Evolutionary conservation across 2,797 vertebrate genomes (phyloP).

Genomic region (Cichlasoma orientale): DNA sequence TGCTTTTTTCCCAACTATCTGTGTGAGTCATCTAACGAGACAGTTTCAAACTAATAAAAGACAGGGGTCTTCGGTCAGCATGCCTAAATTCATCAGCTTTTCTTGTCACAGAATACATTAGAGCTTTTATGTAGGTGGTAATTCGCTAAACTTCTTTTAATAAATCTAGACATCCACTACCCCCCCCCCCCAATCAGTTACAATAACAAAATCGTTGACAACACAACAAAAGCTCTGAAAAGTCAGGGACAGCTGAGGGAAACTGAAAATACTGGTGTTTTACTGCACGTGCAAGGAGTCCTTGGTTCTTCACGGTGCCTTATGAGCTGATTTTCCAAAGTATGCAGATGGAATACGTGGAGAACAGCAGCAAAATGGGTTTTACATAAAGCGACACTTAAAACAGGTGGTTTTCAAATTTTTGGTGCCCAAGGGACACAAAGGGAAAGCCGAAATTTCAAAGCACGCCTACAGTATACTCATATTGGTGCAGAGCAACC

Average conservation of each 20-base stretch:
- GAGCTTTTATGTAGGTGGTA: constrained; percentile 15
- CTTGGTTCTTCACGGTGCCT: neutral
- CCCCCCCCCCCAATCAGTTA: neutral
- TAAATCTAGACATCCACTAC: constrained; percentile 28
- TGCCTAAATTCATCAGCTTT: neutral
- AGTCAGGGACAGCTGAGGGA: neutral
- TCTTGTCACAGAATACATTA: constrained; percentile 15
- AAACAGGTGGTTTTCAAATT: too few species aligned
- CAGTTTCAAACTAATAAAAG: neutral
- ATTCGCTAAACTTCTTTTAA: constrained; percentile 44
- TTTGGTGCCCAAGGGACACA: neutral
- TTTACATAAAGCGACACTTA: too few species aligned
- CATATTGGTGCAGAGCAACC: neutral
- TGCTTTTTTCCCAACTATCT: neutral
- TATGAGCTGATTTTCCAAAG: neutral
- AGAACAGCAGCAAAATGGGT: too few species aligned
- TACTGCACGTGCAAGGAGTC: neutral
- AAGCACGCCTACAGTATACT: neutral
- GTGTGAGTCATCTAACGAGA: neutral
- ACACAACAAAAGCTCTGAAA: neutral
- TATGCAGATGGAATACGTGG: neutral
- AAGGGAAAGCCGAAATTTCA: neutral
- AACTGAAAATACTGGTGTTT: neutral
- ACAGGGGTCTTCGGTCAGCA: neutral
- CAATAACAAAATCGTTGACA: constrained; percentile 12